These are phyloP conservation scores for Oxycera nigricornis DNA, from an alignment of 2,888 invertebrate species.

Conservation along the genomic window DNA sequence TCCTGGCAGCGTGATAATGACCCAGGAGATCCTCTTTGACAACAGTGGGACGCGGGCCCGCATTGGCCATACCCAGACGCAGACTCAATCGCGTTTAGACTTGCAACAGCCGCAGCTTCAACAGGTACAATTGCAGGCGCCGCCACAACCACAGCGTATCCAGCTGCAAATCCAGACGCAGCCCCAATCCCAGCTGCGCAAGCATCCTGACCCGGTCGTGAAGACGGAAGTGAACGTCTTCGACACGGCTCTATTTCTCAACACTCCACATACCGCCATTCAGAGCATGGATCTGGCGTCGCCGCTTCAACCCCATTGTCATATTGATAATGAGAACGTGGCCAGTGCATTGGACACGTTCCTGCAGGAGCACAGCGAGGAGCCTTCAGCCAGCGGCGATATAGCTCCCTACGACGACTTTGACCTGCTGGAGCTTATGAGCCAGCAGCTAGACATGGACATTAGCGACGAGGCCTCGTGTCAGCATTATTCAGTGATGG, in stretches of 20 bases:
- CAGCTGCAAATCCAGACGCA: slow-evolving; percentile 15
- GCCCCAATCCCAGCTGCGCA: slow-evolving; percentile 49
- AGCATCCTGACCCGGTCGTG: slow-evolving; percentile 43
- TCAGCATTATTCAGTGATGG: slow-evolving; percentile 49
- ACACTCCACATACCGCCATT: slow-evolving; percentile 49
- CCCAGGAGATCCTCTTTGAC: slow-evolving; percentile 41
- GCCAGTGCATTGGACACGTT: slow-evolving; percentile 60
- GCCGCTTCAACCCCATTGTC: slow-evolving; percentile 55
- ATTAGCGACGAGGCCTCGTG: slow-evolving; percentile 58
- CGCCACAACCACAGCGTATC: slow-evolving; percentile 34
- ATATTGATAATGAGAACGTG: slow-evolving; percentile 57
- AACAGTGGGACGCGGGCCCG: slow-evolving; percentile 24
- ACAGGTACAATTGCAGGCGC: slow-evolving; percentile 47
- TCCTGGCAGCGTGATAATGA: slow-evolving; percentile 50
- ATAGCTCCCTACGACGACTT: slow-evolving; percentile 60
- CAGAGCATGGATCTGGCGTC: slow-evolving; percentile 60
- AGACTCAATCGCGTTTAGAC: slow-evolving; percentile 52
- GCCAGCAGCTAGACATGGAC: slow-evolving; percentile 66
- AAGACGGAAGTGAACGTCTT: slow-evolving; percentile 33
- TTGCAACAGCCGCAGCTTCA: slow-evolving; percentile 50
- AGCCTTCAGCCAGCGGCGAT: slow-evolving; percentile 40
- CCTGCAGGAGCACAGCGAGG: slow-evolving; percentile 51
- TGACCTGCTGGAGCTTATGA: slow-evolving; percentile 60
- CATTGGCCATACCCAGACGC: slow-evolving; percentile 49
- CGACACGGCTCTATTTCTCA: slow-evolving; percentile 45